Base-by-base conservation (phyloP, 30 jellyfish, hydroid and myxozoan species). In the Hydractinia symbiolongicarpus region DNA sequence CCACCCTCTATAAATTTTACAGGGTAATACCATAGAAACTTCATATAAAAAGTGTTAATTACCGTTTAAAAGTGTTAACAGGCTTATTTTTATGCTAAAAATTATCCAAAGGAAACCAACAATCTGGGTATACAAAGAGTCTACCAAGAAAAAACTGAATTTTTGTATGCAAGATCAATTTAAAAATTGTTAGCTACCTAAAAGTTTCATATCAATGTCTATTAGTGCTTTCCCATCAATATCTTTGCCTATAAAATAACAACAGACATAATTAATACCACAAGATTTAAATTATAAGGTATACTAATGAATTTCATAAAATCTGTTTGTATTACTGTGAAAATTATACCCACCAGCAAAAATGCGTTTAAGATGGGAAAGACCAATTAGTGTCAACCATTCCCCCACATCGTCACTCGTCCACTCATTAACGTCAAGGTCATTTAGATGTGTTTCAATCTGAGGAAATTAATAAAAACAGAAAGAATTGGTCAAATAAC, bases 341-440 rank as follows among this genome's bases (percentile, higher is more conserved):
- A 54, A 7, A 76, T 16, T 53, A 16, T 54, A 61, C 56, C 55
- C 54, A 89, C 95, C 93, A 67, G 68, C 71, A 67, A 90, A 90
- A 14, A 50, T 76, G 4, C 61, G 55, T 50, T 88, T 53, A 14
- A 91, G 79, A 50, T 83, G 96, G 5, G 86, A 82, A 8, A 91
- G 64, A 6, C 98, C 98, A 20, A 86, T 81, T 74, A 91, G 61
- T 74, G 86, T 95, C 77, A 91, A 71, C 98, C 98, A 91, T 30
- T 91, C 96, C 19, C 96, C 82, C 49, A 91, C 98, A 67, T 91
- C 98, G 5, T 79, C 87, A 5, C 40, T 73, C 6, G 90, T 83
- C 98, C 98, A 91, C 44, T 91, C 93, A 56, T 76, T 81, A 58
- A 91, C 73, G 15, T 91, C 95, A 19, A 73, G 53, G 82, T 61